Percentiles rank a stretch among this genome's conserved stretches.
Conservation (phyloP, 23 tunicate species). For the Oikopleura vanhoeffeni region DNA sequence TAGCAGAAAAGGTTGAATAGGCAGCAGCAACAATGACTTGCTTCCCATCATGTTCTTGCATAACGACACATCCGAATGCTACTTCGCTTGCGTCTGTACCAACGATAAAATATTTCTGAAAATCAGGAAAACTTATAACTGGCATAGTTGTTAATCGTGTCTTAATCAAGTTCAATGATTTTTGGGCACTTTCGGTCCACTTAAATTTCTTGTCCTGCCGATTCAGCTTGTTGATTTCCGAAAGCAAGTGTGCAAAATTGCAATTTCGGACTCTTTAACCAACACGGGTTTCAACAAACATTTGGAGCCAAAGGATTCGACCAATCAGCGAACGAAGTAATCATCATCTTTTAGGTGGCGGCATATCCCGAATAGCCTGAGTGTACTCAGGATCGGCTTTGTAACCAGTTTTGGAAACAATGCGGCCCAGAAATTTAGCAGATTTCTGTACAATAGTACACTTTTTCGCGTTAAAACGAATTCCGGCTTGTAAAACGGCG, state of each 20-base stretch:
- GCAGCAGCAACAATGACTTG: not conserved
- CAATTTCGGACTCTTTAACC: not conserved
- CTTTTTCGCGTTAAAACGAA: too few relatives aligned
- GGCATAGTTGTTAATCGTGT: not conserved
- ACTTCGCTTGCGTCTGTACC: not conserved
- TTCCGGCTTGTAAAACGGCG: too few relatives aligned
- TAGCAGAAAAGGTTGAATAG: not conserved
- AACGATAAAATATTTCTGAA: not conserved
- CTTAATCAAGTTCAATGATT: not conserved
- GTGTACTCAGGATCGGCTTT: constrained; percentile 4
- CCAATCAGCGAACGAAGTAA: not conserved
- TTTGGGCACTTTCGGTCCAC: too few relatives aligned
- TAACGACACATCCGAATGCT: not conserved
- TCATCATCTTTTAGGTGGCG: not conserved
- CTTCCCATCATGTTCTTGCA: not conserved
- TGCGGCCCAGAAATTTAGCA: not conserved
- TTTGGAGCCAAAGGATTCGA: not conserved
- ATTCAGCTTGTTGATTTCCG: too few relatives aligned
- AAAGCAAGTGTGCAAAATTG: not conserved
- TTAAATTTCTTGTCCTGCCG: too few relatives aligned
- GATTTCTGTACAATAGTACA: not conserved
- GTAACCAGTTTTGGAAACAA: not conserved
- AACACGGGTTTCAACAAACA: not conserved
- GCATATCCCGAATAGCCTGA: not conserved
- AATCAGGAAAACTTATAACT: not conserved